Conservation (phyloP, 1,140 invertebrate species). For the Pteromalus puparum region DNA sequence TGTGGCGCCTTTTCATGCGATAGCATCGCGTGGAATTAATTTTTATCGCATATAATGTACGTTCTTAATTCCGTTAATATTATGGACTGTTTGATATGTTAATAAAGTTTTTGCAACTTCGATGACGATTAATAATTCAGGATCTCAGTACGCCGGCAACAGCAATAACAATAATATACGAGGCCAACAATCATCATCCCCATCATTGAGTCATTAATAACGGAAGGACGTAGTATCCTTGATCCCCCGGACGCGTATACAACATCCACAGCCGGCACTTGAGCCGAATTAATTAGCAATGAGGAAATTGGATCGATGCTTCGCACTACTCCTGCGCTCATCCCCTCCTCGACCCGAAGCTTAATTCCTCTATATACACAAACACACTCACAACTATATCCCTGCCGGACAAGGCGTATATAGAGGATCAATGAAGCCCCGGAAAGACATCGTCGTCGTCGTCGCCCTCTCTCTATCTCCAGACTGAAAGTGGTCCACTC, state of each 20-base stretch:
- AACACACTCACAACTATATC: not conserved
- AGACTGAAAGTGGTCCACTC: conserved; percentile 10
- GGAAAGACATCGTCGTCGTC: not conserved
- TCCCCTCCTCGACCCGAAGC: not conserved
- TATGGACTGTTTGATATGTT: too few species aligned
- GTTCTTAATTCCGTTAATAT: too few species aligned
- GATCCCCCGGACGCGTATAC: not conserved
- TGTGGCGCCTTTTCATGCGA: too few species aligned
- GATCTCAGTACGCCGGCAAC: too few species aligned
- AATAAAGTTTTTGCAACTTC: too few species aligned
- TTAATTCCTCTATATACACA: not conserved
- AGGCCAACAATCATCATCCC: not conserved
- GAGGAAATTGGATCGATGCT: not conserved
- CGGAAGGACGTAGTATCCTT: not conserved
- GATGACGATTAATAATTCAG: not conserved
- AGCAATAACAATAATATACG: not conserved
- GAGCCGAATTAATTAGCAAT: conserved; percentile 1
- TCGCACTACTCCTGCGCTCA: not conserved
- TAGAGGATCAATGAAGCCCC: not conserved
- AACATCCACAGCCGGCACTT: not conserved
- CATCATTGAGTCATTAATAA: not conserved
- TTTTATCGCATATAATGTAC: too few species aligned
- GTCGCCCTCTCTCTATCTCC: not conserved
- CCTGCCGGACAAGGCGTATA: not conserved
- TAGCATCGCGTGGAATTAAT: too few species aligned